Percentiles rank a stretch among this genome's conserved stretches.
phyloP scores from a whole-genome alignment of 1,140 invertebrate genomes.

The honey bee (Apis mellifera) region DNA sequence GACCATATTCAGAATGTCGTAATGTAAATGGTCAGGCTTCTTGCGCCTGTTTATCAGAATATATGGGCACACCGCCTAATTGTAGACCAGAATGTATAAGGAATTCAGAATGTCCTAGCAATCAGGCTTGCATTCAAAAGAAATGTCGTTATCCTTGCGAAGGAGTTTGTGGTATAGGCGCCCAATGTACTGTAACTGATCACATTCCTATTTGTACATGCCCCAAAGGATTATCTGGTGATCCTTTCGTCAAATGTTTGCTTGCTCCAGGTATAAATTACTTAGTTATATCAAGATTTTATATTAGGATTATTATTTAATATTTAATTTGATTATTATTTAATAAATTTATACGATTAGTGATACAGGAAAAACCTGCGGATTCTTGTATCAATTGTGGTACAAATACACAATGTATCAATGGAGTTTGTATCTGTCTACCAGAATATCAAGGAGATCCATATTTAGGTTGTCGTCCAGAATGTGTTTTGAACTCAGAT shows the following conservation, averaged over 20 bases:
- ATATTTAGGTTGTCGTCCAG: constrained; percentile 88
- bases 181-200: constrained; percentile 86
- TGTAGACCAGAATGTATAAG: constrained; percentile 86
- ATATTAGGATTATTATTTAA: constrained; percentile 57
- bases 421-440: constrained; percentile 86
- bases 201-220: constrained; percentile 88
- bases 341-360: too few relatives aligned
- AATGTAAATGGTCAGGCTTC: constrained; percentile 83
- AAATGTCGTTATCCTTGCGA: constrained; percentile 87
- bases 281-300: constrained; percentile 64
- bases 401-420: constrained; percentile 80
- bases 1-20: constrained; percentile 86
- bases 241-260: constrained; percentile 81
- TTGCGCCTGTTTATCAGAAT: constrained; percentile 84
- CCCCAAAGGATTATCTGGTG: constrained; percentile 84
- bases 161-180: constrained; percentile 86
- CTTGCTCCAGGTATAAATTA: constrained; percentile 12
- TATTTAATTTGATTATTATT: not conserved
- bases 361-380: not conserved
- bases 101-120: constrained; percentile 85
- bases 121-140: constrained; percentile 86
- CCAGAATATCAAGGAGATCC: constrained; percentile 88
- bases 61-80: constrained; percentile 85
- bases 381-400: constrained; percentile 47
- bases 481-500: constrained; percentile 88